Base-by-base conservation (phyloP, 1,140 invertebrate species). In the Aphaenogaster ashmeadi region DNA sequence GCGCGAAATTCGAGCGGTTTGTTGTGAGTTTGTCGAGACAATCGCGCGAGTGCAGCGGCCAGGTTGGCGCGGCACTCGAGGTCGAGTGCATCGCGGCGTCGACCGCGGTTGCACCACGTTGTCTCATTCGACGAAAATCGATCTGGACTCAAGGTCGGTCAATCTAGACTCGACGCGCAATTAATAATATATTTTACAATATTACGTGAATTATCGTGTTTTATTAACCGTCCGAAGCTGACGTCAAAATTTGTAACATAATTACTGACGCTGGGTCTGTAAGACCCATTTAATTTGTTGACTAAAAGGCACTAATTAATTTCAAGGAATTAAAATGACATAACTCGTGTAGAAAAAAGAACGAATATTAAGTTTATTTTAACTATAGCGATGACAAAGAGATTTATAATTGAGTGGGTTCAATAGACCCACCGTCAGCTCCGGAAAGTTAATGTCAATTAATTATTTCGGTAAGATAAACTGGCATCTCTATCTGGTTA, bases 31-130 rank as follows among this genome's bases (percentile, higher is more conserved):
- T 2, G 41, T 38, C 52, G 75, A 38, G 47, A 36, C 15, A 33
- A 27, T 33, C 62, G 21, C n/a, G 78, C 60, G 60, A 38, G 38
- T 52, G 44, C 77, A 52, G 11, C 67, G 41, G 41, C 41, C 27
- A 74, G 41, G 58, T 75, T 83, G 80, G 52, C 52, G 27, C 36
- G 18, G 80, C 27, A 50, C 69, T 84, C 80, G 80, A 75, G 80
- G 69, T 74, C 80, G 54, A 75, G 72, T 21, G 72, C n/a, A 44
- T 2, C 54, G 52, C n/a, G 72, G 27, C 6, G 47, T 15, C 69
- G 27, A 3, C 21, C 21, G 44, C 13, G 50, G 18, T 74, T 71
- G 67, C 67, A 71, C 67, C 44, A 71, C 27, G 66, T 71, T 11
- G 38, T 67, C 47, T 36, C 60, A 15, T 38, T 52, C 62, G 60